These are phyloP conservation scores for Drosophila monieri DNA, from an alignment of 2,888 invertebrate species.

Conservation along the genomic window DNA sequence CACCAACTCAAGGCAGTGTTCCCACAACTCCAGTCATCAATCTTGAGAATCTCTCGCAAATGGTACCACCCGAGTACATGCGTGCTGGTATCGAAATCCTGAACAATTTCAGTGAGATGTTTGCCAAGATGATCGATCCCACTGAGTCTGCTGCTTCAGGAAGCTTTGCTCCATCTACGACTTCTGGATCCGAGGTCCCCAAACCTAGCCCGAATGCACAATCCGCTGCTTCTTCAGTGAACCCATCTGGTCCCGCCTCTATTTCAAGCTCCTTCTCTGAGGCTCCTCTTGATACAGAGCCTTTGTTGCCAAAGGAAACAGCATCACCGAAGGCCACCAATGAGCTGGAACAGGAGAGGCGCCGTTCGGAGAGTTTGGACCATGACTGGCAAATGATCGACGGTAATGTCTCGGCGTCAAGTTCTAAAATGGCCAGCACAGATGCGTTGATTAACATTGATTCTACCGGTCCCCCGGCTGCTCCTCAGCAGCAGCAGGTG, in stretches of 20 bases:
- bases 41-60: slow-evolving; percentile 71
- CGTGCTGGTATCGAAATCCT: slow-evolving; percentile 82
- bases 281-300: slow-evolving; percentile 18
- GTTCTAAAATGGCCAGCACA: slow-evolving; percentile 26
- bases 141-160: slow-evolving; percentile 53
- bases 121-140: slow-evolving; percentile 82
- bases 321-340: neutral
- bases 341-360: slow-evolving; percentile 25
- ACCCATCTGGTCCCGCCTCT: slow-evolving; percentile 5
- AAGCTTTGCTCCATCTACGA: slow-evolving; percentile 34
- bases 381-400: slow-evolving; percentile 82
- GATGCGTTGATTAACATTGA: slow-evolving; percentile 61
- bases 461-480: slow-evolving; percentile 22
- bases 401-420: slow-evolving; percentile 45
- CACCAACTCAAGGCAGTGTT: slow-evolving; percentile 44
- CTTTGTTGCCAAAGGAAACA: slow-evolving; percentile 7
- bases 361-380: slow-evolving; percentile 69
- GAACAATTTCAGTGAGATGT: slow-evolving; percentile 83
- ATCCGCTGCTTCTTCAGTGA: slow-evolving; percentile 5
- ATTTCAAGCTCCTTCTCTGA: slow-evolving; percentile 20
- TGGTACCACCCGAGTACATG: slow-evolving; percentile 80
- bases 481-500: slow-evolving; percentile 29
- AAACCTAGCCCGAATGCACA: slow-evolving; percentile 15
- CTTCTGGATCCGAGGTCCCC: slow-evolving; percentile 8
- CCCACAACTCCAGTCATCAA: slow-evolving; percentile 61